Percentiles rank a stretch among this genome's conserved stretches.
These are phyloP conservation scores for Eupeodes luniger DNA, from an alignment of 2,888 invertebrate genomes.

Conservation along the genomic window DNA sequence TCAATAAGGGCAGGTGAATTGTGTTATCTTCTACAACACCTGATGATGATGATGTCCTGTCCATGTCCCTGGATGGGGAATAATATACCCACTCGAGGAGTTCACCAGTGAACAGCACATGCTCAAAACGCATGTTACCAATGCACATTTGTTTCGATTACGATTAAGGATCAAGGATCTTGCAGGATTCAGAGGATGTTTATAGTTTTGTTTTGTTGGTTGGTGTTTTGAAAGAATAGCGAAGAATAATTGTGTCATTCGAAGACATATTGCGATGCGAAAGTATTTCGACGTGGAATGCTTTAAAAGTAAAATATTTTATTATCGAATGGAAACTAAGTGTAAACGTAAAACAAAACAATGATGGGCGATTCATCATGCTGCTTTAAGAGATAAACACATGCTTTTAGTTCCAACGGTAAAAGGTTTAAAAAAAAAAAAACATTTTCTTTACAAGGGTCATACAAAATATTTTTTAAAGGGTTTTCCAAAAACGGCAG, in stretches of 20 bases:
- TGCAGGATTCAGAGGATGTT: conserved; percentile 28
- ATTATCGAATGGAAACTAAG: conserved; percentile 31
- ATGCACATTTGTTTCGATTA: conserved; percentile 76
- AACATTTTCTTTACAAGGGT: too few species aligned
- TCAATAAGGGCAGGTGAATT: conserved; percentile 60
- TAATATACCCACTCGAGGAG: conserved; percentile 45
- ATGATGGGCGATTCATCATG: neutral
- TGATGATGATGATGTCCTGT: conserved; percentile 57
- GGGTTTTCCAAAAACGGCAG: too few species aligned
- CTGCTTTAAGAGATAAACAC: conserved; percentile 13
- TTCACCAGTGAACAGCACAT: conserved; percentile 58
- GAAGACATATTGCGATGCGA: conserved; percentile 64
- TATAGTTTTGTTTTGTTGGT: neutral
- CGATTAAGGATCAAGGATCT: conserved; percentile 57
- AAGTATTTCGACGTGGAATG: conserved; percentile 63
- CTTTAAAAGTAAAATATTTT: conserved; percentile 58
- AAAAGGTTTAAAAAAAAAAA: neutral
- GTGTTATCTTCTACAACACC: conserved; percentile 71
- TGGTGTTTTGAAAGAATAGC: conserved; percentile 25
- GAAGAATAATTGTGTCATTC: conserved; percentile 69
- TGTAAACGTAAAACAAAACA: conserved; percentile 9
- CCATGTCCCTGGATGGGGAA: conserved; percentile 9
- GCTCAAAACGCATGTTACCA: conserved; percentile 73
- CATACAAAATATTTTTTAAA: too few species aligned
- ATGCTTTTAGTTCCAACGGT: conserved; percentile 11